Conservation (phyloP, 2,797 vertebrate species). For the Manis javanica region DNA sequence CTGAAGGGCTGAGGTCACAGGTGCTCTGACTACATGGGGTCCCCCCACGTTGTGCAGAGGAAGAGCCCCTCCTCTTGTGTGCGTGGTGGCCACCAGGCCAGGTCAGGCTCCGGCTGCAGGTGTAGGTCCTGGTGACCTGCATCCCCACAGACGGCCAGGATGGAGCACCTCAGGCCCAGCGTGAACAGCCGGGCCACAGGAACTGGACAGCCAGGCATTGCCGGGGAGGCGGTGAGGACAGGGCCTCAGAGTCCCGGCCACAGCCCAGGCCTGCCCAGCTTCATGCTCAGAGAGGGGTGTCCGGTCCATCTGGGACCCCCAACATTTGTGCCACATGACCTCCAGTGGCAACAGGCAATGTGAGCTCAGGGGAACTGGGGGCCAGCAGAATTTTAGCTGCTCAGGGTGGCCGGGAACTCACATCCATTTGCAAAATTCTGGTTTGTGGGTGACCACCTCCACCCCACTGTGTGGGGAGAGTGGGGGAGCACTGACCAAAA, state of each 20-base stretch:
- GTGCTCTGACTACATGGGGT: neutral
- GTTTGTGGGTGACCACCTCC: neutral
- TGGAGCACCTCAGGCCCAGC: neutral
- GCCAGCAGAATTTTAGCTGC: neutral
- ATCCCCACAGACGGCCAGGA: fast-evolving
- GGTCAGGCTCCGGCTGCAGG: neutral
- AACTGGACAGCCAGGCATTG: neutral
- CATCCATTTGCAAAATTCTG: neutral
- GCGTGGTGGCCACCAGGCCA: neutral
- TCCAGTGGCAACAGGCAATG: neutral
- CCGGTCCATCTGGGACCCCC: neutral
- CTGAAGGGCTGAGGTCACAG: neutral
- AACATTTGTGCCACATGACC: neutral
- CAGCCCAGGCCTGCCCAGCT: neutral
- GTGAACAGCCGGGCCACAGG: neutral
- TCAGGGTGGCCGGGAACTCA: no score
- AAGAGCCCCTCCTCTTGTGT: no score
- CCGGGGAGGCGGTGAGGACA: neutral
- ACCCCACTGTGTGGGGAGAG: neutral
- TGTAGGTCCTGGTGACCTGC: neutral
- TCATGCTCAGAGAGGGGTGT: neutral
- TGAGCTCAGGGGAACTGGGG: neutral
- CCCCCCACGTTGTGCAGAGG: no score
- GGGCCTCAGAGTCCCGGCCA: neutral
- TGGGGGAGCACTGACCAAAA: neutral